Base-by-base conservation (phyloP, 2,888 invertebrate species). In the Xylota sylvarum region DNA sequence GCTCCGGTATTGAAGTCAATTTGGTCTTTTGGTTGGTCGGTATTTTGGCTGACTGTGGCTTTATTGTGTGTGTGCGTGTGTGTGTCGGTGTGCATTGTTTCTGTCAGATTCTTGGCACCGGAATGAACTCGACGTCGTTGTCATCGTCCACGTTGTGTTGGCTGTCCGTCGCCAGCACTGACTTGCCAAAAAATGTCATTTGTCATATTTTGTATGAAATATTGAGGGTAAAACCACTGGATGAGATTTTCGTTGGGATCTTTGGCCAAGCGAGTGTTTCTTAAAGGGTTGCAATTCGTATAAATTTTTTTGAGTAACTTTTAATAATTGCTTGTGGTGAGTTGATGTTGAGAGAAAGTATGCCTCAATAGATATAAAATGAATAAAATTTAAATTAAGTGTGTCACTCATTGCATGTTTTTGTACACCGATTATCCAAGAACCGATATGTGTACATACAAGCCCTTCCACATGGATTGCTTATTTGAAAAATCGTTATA, bases 151-250 rank as follows among this genome's bases (percentile, higher is more conserved):
- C 23, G 23, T 30, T 27, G 69, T 48, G 52, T 65, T 46, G 79
- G 62, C 50, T 62, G 77, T 73, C 50, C 48, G 81, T 70, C 70
- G 85, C 73, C 86, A 78, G 73, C 62, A 50, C 82, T 86, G 86
- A 86, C 86, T 86, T 86, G 86, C 86, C 73, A 82, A 82, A 82
- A 86, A 82, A 64, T 78, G 78, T 73, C 86, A 86, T 86, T 86
- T 86, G 86, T 86, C 86, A 82, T 77, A 86, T 81, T 86, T 77
- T 37, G 62, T 73, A 73, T 86, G 73, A 82, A 78, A 82, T 64
- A 82, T 82, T 86, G 62, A 73, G 62, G 56, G 56, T 37, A 46
- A 43, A 5, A 27, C 19, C 19, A 56, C 43, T 43, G 55, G 30
- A 32, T 65, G 27, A 30, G 30, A 55, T 62, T 56, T 58, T 17